Base-by-base conservation (phyloP, 2,888 invertebrate genomes). In the Cryptus viduatorius region DNA sequence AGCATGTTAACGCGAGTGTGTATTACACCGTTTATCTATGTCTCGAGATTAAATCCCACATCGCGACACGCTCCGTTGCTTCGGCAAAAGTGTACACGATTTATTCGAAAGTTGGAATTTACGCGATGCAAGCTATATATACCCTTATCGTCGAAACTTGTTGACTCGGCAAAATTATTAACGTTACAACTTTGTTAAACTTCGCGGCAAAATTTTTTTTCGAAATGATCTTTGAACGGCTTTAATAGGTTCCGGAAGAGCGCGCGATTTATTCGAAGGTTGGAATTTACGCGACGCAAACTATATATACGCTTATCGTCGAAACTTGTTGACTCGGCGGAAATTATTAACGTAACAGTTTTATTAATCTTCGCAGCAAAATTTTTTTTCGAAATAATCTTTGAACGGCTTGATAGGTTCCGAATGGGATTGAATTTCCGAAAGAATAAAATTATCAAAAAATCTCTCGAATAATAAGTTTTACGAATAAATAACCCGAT, bases 1-100 rank as follows among this genome's bases (percentile, higher is more conserved):
- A 94, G 92, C 85, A 72, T 72, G 44, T 59, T 46, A 59, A 59
- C 56, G 24, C 42, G 14, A 42, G n/a, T 46, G 14, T 68, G 48
- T 14, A 59, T 14, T n/a, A 10, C 14, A 44, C 44, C 19, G 44
- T 19, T 16, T 14, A 68, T 42, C 19, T 56, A 16, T 24, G 37
- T 37, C 68, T 16, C 53, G 48, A 16, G 16, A 61, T 68, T 48
- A 24, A 71, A 71, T 71, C 12, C 48, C n/a, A 8, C 8, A 0
- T 42, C 42, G 16, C 48, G 31, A 73, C 29, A 5, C 64, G 59
- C 72, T 53, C 24, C 46, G 65, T 10, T 69, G 19, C 12, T 19
- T 71, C 79, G 65, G 42, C 53, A 19, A 42, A 5, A 42, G 19
- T 77, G 44, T 67, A 42, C 69, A 24, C 76, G 59, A 77, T 69